Evolutionary conservation across 2,113 vertebrate genomes (phyloP).

Genomic region (Sceloporus undulatus): DNA sequence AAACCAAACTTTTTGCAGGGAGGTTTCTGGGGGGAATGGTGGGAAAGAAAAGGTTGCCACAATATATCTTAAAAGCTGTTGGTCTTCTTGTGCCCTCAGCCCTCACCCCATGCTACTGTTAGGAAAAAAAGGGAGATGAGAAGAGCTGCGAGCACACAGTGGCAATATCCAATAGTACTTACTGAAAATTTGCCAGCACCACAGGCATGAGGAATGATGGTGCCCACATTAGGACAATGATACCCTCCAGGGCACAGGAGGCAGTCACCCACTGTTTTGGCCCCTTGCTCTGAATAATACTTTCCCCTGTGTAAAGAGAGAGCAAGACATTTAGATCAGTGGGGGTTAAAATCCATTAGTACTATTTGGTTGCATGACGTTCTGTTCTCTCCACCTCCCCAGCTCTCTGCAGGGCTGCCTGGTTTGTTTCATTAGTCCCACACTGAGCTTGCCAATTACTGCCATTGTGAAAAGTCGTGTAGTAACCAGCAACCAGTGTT

Average conservation of each 20-base stretch:
- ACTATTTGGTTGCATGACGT: not conserved
- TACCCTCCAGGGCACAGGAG: conserved; percentile 84
- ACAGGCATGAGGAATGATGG: conserved; percentile 80
- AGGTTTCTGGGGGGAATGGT: not conserved
- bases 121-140: too few species aligned
- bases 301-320: conserved; percentile 78
- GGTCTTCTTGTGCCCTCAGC: not conserved
- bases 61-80: not conserved
- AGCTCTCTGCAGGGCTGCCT: not conserved
- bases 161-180: conserved; percentile 52
- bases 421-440: not conserved
- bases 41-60: not conserved
- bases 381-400: not conserved
- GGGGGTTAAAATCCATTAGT: not conserved
- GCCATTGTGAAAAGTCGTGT: too few species aligned
- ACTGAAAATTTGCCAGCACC: conserved; percentile 90
- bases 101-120: not conserved
- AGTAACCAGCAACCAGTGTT: not conserved
- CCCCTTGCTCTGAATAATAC: conserved; percentile 77
- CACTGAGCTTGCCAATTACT: not conserved
- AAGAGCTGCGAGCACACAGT: not conserved
- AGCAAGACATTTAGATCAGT: not conserved
- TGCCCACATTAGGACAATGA: conserved; percentile 85
- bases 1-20: not conserved
- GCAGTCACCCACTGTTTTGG: conserved; percentile 79